A percentile compares a stretch with the other conserved stretches of the same genome.
phyloP scores from a whole-genome alignment of 1,140 invertebrate species.

The Leptinotarsa undecemlineata region DNA sequence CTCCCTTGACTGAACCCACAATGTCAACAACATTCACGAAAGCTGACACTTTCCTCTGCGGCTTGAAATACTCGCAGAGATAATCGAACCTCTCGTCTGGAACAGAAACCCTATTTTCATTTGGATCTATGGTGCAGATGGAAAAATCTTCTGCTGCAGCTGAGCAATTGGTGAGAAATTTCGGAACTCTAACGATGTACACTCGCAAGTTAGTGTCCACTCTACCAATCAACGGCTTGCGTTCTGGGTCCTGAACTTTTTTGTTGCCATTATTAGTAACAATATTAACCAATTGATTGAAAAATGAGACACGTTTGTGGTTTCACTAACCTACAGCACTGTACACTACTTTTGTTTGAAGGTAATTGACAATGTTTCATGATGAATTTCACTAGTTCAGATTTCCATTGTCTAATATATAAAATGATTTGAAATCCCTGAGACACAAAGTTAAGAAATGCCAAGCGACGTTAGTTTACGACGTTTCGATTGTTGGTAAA shows the following conservation, averaged over 20 bases:
- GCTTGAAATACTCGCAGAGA: conserved; percentile 92
- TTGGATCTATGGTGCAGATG: conserved; percentile 99
- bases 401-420: no score
- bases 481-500: no score
- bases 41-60: conserved; percentile 89
- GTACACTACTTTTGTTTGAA: no score
- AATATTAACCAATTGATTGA: no score
- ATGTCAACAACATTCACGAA: conserved; percentile 98
- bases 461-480: no score
- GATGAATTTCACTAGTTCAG: no score
- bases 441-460: no score
- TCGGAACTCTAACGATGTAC: conserved; percentile 93
- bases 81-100: conserved; percentile 94
- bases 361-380: no score
- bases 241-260: conserved; percentile 90
- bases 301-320: no score
- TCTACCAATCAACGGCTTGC: conserved; percentile 90
- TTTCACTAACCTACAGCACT: no score
- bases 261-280: conserved; percentile 77
- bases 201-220: conserved; percentile 97
- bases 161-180: conserved; percentile 96
- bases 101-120: conserved; percentile 93
- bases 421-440: no score
- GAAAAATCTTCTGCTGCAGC: conserved; percentile 98
- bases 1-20: conserved; percentile 97